A percentile compares a stretch with the other conserved stretches of the same genome.
These are phyloP conservation scores for Brienomyrus longianalis DNA, from an alignment of 2,113 vertebrate genomes.

Conservation along the genomic window DNA sequence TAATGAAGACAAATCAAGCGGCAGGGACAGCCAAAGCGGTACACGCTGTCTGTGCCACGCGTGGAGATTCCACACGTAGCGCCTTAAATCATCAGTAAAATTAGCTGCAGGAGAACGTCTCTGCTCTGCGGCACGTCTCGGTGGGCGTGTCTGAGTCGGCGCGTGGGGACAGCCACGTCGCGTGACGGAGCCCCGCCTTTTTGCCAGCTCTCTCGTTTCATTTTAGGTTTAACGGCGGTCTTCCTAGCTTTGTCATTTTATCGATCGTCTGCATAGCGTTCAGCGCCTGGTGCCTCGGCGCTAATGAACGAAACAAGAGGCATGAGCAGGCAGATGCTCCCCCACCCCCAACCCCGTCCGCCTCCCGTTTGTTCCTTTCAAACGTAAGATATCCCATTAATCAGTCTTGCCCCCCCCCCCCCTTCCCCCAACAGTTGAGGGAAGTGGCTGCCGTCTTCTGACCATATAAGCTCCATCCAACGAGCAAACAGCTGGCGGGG, in stretches of 20 bases:
- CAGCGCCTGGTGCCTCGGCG: background rate
- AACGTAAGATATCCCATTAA: background rate
- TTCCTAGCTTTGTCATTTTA: background rate
- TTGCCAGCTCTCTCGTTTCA: background rate
- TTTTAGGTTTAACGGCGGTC: background rate
- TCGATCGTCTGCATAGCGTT: background rate
- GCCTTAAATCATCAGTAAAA: background rate
- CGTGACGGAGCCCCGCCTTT: background rate
- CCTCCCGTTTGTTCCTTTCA: background rate
- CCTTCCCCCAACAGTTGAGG: background rate
- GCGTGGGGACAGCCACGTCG: background rate
- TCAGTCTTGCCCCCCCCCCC: background rate
- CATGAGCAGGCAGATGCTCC: background rate
- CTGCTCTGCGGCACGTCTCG: background rate
- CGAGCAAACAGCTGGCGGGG: background rate
- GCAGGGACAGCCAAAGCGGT: background rate
- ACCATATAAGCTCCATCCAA: background rate
- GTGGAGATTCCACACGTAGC: background rate
- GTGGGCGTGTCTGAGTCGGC: background rate
- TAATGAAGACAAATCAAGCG: background rate
- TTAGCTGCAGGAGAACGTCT: background rate
- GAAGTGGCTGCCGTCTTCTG: background rate
- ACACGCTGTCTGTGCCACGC: background rate
- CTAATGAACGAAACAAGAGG: background rate
- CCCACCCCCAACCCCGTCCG: background rate